Conservation (phyloP, 2,113 vertebrate genomes). For the Rattus rattus region DNA sequence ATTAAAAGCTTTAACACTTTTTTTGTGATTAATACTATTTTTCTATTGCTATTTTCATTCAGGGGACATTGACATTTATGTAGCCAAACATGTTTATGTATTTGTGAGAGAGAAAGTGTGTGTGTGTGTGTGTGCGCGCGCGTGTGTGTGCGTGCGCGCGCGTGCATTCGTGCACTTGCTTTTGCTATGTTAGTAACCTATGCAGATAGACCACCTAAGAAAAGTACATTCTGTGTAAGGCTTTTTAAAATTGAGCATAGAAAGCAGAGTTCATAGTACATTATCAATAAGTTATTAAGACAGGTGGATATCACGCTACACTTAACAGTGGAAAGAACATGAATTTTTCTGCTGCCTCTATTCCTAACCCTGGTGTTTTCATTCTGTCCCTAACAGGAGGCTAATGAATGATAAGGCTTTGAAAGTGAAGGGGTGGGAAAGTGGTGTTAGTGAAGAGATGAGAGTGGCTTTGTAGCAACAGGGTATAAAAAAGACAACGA, state of each 20-base stretch:
- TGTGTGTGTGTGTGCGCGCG: too few relatives aligned
- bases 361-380: not conserved
- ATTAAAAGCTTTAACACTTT: not conserved
- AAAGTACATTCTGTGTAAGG: not conserved
- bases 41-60: constrained; percentile 37
- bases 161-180: too few relatives aligned
- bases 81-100: not conserved
- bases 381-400: not conserved
- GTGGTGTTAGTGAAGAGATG: not conserved
- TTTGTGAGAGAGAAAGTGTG: not conserved
- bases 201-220: not conserved
- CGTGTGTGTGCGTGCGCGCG: not conserved
- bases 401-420: not conserved
- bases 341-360: not conserved
- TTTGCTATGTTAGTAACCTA: not conserved
- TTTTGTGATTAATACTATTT: not conserved
- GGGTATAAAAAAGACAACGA: not conserved
- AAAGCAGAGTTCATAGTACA: not conserved
- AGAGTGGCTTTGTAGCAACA: not conserved
- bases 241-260: not conserved
- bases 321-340: not conserved
- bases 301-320: not conserved
- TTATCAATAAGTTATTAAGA: not conserved
- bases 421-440: not conserved
- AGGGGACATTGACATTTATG: not conserved